These are phyloP conservation scores for Xanthia icteritia DNA, from an alignment of 2,888 invertebrate species.

Conservation along the genomic window DNA sequence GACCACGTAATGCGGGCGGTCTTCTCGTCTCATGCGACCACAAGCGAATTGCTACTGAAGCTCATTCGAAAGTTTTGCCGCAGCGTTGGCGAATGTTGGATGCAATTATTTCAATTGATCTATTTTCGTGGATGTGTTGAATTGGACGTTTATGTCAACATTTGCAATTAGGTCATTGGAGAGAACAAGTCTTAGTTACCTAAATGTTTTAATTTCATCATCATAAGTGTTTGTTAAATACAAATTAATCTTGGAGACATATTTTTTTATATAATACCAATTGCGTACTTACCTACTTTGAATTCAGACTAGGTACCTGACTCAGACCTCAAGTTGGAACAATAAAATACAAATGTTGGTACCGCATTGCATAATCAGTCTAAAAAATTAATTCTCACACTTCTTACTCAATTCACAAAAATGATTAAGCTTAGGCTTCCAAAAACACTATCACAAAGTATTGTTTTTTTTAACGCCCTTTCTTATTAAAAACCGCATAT, in stretches of 20 bases:
- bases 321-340: not conserved
- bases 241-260: not conserved
- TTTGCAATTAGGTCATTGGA: slow-evolving; percentile 24
- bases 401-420: not conserved
- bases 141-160: slow-evolving; percentile 32
- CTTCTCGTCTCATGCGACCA: slow-evolving; percentile 56
- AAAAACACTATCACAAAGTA: slow-evolving; percentile 26
- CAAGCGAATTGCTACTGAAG: slow-evolving; percentile 59
- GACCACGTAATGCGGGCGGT: slow-evolving; percentile 64
- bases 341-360: not conserved
- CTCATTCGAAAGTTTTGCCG: slow-evolving; percentile 62
- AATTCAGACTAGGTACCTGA: not conserved
- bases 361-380: not conserved
- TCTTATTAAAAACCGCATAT: slow-evolving; percentile 38
- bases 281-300: not conserved
- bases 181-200: not conserved
- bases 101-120: slow-evolving; percentile 58
- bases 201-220: not conserved
- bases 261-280: not conserved
- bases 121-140: slow-evolving; percentile 47
- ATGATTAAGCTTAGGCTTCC: slow-evolving; percentile 8
- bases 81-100: slow-evolving; percentile 52
- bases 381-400: not conserved
- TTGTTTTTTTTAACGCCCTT: slow-evolving; percentile 31
- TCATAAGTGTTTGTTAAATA: not conserved